Percentiles rank a stretch among this genome's conserved stretches.
phyloP scores from a whole-genome alignment of 1,140 invertebrate species.

The Carposina sasakii region DNA sequence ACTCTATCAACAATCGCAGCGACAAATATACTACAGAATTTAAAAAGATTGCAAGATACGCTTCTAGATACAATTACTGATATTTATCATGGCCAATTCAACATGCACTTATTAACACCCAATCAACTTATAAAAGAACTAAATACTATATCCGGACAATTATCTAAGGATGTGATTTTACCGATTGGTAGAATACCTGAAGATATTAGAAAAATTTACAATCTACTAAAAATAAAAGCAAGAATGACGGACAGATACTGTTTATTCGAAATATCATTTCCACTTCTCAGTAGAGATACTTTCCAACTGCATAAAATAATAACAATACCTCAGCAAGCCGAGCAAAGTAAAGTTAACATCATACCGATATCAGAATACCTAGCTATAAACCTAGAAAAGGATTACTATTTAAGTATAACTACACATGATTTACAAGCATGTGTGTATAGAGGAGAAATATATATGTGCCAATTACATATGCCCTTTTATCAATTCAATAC shows the following conservation, averaged over 20 bases:
- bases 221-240: conserved; percentile 1
- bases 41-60: conserved; percentile 14
- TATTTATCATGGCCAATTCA: conserved; percentile 19
- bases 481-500: conserved; percentile 11
- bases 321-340: not conserved
- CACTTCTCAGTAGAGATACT: not conserved
- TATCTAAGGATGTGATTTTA: conserved; percentile 15
- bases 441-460: not conserved
- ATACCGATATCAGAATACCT: not conserved
- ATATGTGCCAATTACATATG: conserved; percentile 12
- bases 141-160: conserved; percentile 12
- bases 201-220: not conserved
- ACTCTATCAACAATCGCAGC: conserved; percentile 10
- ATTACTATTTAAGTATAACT: not conserved
- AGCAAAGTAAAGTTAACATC: not conserved
- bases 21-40: conserved; percentile 13
- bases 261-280: not conserved
- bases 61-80: conserved; percentile 17
- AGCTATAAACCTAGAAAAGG: conserved; percentile 1
- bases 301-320: not conserved
- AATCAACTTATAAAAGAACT: conserved; percentile 15
- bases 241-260: not conserved
- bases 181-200: conserved; percentile 9
- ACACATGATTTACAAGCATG: not conserved
- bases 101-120: conserved; percentile 18